These are phyloP conservation scores for Onychomys torridus DNA, from an alignment of 2,797 vertebrate genomes.

Conservation along the genomic window DNA sequence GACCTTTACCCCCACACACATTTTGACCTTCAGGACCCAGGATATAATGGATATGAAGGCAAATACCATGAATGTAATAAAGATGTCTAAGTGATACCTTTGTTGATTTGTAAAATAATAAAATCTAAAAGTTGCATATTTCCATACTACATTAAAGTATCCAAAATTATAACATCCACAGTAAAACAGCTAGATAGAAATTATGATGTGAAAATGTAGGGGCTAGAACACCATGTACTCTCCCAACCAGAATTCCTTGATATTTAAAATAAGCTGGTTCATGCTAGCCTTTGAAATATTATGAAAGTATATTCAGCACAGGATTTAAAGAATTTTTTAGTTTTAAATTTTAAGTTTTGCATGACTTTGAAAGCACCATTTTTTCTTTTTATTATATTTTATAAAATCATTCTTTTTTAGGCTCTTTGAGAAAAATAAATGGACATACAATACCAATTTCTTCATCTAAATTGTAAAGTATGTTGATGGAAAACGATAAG, in stretches of 20 bases:
- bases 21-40: neutral
- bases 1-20: neutral
- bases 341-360: slow-evolving; percentile 53
- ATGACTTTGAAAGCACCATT: slow-evolving; percentile 41
- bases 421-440: neutral
- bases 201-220: slow-evolving; percentile 14
- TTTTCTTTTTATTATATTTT: neutral
- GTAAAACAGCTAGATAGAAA: neutral
- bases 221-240: neutral
- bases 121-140: neutral
- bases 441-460: slow-evolving; percentile 8
- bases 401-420: neutral
- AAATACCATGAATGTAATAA: neutral
- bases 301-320: neutral
- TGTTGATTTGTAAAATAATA: neutral
- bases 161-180: slow-evolving; percentile 12
- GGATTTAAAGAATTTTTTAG: slow-evolving; percentile 40
- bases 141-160: neutral
- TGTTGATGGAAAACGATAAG: slow-evolving; percentile 38
- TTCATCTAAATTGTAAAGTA: slow-evolving; percentile 53
- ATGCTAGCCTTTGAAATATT: neutral
- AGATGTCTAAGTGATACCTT: neutral
- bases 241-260: neutral
- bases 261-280: slow-evolving; percentile 13
- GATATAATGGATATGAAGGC: neutral